These are phyloP conservation scores for Tauraco erythrolophus DNA, from an alignment of 2,113 vertebrate genomes.

Conservation along the genomic window DNA sequence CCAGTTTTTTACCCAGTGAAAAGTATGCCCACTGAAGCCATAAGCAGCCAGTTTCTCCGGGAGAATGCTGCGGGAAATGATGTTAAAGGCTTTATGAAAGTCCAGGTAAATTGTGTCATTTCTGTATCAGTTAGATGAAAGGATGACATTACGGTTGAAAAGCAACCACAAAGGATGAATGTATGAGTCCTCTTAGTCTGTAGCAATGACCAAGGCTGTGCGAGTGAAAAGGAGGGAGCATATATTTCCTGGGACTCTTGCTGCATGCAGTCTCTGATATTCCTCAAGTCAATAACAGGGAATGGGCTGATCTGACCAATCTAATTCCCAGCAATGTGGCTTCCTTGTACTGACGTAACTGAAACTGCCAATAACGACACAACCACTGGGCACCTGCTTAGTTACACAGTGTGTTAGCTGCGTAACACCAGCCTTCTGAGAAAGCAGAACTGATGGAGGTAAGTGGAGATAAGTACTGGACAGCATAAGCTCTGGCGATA, in stretches of 20 bases:
- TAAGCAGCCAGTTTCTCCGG: not conserved
- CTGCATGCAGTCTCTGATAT: not conserved
- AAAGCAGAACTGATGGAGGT: not conserved
- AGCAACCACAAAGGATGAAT: not conserved
- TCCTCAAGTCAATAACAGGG: not conserved
- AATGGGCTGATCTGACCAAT: not conserved
- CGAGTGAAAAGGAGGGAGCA: not conserved
- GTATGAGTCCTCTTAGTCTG: not conserved
- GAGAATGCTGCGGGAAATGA: not conserved
- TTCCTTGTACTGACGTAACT: not conserved
- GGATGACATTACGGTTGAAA: not conserved
- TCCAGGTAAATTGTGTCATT: not conserved
- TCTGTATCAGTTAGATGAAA: not conserved
- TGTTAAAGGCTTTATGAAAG: not conserved
- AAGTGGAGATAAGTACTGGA: not conserved
- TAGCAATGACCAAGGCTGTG: not conserved
- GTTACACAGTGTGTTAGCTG: not conserved
- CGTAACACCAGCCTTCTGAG: not conserved
- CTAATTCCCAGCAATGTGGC: not conserved
- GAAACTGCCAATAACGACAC: not conserved
- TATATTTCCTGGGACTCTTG: not conserved
- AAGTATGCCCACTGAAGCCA: rapidly evolving
- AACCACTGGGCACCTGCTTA: not conserved
- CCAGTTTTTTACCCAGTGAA: not conserved
- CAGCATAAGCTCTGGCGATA: not conserved